Conservation (phyloP, 2,888 invertebrate genomes). For the Capitulum mitella region DNA sequence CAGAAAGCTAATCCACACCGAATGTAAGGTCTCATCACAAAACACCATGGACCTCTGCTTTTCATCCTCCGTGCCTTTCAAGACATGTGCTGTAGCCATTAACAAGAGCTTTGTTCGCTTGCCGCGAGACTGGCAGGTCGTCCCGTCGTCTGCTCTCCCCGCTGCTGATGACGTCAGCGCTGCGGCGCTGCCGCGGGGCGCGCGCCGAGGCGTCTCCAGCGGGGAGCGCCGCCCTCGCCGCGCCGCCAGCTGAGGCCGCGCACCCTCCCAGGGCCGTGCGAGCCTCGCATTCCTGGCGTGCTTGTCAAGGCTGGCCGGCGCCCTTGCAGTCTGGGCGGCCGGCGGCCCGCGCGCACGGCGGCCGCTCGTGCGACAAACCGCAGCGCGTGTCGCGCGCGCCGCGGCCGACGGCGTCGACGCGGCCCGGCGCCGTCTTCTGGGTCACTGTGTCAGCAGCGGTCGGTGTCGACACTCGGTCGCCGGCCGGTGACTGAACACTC, state of each 20-base stretch:
- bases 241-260: neutral
- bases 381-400: neutral
- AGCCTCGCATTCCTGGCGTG: neutral
- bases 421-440: neutral
- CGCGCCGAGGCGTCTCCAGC: neutral
- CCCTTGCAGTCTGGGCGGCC: neutral
- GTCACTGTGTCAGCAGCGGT: no score
- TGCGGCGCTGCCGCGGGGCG: neutral
- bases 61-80: no score
- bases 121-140: no score
- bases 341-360: neutral
- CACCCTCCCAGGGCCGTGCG: neutral
- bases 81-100: no score
- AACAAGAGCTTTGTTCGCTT: no score
- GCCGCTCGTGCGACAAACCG: neutral
- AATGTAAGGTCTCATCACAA: no score
- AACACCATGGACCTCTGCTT: no score
- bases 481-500: no score
- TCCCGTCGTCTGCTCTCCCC: no score
- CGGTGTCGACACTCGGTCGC: no score
- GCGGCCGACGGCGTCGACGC: neutral
- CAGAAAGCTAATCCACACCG: no score
- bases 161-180: neutral
- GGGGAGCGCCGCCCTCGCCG: neutral
- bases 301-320: conserved; percentile 14